Conservation (phyloP, 2,113 vertebrate genomes). For the Daboia siamensis region DNA sequence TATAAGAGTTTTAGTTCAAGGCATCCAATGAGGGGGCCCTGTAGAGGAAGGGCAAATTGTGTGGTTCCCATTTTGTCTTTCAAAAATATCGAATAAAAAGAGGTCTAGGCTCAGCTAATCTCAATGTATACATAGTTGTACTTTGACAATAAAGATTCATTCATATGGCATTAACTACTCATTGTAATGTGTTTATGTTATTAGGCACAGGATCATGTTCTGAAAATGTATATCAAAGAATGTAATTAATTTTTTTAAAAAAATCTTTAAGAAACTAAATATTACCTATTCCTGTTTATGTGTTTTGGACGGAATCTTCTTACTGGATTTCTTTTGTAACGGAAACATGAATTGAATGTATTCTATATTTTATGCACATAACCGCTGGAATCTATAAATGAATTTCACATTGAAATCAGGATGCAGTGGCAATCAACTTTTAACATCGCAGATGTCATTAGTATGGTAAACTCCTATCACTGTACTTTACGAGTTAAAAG, state of each 20-base stretch:
- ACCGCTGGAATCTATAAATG: constrained; percentile 37
- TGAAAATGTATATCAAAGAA: constrained; percentile 31
- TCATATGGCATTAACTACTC: background rate
- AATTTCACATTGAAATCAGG: constrained; percentile 36
- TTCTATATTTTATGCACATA: constrained; percentile 4
- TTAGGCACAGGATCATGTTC: background rate
- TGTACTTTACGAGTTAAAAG: constrained; percentile 62
- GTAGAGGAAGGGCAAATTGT: background rate
- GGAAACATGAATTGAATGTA: background rate
- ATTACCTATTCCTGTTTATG: background rate
- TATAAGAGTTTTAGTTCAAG: background rate
- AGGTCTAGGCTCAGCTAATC: no score
- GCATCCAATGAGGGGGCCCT: background rate
- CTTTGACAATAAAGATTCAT: no score
- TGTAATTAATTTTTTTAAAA: constrained; percentile 30
- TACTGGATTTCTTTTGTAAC: constrained; percentile 31
- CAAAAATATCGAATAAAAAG: background rate
- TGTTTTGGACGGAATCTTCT: background rate
- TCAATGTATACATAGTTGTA: no score
- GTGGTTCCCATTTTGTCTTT: constrained; percentile 45
- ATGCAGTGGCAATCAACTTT: constrained; percentile 55
- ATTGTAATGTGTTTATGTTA: background rate
- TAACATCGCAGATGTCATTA: constrained; percentile 48
- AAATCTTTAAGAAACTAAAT: constrained; percentile 37
- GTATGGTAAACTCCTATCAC: constrained; percentile 59